Conservation (phyloP, 35 echinoderm and acorn worm species). For the Stichopus chloronotus region DNA sequence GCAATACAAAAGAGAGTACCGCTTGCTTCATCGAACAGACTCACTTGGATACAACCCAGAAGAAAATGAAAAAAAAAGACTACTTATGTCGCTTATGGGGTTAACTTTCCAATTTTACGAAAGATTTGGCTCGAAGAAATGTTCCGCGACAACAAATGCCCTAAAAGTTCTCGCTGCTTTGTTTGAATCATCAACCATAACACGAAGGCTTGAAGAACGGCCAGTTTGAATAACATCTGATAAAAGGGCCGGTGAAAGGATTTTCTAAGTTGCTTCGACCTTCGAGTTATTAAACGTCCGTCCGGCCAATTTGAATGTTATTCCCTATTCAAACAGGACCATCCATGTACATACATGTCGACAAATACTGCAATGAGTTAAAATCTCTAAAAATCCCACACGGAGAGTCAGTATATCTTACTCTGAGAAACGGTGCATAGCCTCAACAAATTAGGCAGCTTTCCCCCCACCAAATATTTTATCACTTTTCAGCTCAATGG, state of each 20-base stretch:
- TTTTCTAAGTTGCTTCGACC: neutral
- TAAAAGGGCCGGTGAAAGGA: too few relatives aligned
- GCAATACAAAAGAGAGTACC: neutral
- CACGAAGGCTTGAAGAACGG: neutral
- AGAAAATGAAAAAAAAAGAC: neutral
- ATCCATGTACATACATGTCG: too few relatives aligned
- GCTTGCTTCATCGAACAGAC: neutral
- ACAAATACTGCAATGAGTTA: too few relatives aligned
- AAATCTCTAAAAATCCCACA: too few relatives aligned
- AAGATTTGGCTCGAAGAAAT: conserved; percentile 31
- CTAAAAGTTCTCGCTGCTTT: conserved; percentile 2
- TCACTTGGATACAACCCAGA: neutral
- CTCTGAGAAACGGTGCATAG: neutral
- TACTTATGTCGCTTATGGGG: neutral
- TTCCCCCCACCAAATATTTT: neutral
- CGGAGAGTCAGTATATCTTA: too few relatives aligned
- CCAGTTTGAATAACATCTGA: too few relatives aligned
- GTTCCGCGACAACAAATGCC: conserved; percentile 9
- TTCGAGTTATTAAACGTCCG: neutral
- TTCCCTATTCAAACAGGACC: neutral
- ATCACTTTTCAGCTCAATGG: neutral
- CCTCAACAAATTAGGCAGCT: neutral
- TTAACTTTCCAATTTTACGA: conserved; percentile 45
- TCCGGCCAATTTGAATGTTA: neutral
- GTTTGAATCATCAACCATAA: neutral